Evolutionary conservation across 2,888 invertebrate species (phyloP), one percentile per base, ranked within the genome.

Genomic region (Hemaris fuciformis): DNA sequence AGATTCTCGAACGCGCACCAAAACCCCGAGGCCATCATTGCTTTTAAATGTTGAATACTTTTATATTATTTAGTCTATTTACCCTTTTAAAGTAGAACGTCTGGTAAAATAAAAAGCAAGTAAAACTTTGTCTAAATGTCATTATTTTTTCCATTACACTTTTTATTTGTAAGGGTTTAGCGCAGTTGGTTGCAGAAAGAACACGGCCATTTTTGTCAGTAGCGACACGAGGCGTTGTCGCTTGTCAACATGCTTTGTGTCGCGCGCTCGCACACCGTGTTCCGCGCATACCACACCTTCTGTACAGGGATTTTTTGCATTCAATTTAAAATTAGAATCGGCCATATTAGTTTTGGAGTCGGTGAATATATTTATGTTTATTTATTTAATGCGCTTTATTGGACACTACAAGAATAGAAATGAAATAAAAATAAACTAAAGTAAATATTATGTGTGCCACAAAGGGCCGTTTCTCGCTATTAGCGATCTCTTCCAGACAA

Each of bases 131-230:
- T 10, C 10, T 38, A n/a, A 13, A 43, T n/a, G 42, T n/a, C 42
- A 42, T 8, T 8, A 53, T 31, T 18, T 53, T 27, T 53, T 31
- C 31, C 53, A 53, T 7, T 15, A 15, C 1, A n/a, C 25, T 18
- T 53, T 48, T 53, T 31, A 27, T 18, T 15, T 53, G 53, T 27
- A 15, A 53, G 18, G 48, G 27, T 53, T 53, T 53, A 53, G 48
- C 27, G 15, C 48, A 27, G 48, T 31, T 53, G 31, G 4, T 3
- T 13, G 18, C 7, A 46, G n/a, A n/a, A n/a, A 18, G 53, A 53
- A 53, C 53, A 53, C 53, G 53, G 53, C 53, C 53, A 53, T 53
- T 53, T 48, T 53, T 53, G 53, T 53, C 53, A 31, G 53, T 53
- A 53, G 53, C 48, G 13, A 48, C 53, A 53, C 27, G 53, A 27